These are phyloP conservation scores for Brachionus paranguensis DNA, from an alignment of 1,140 invertebrate genomes.

Conservation along the genomic window DNA sequence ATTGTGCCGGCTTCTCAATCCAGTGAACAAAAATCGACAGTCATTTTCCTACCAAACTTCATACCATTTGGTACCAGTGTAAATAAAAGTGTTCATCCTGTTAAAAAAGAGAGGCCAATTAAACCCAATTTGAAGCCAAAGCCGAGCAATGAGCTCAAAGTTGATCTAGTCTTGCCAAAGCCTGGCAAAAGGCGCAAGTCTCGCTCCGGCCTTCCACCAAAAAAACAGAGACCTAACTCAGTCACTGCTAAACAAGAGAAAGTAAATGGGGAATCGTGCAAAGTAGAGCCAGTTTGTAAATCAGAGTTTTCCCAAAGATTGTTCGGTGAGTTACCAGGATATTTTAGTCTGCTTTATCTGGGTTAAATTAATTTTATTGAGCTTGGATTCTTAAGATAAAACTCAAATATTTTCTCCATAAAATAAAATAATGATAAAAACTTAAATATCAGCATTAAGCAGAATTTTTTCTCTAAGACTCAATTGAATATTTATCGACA, in stretches of 20 bases:
- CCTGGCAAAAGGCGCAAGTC: background rate
- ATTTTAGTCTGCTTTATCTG: background rate
- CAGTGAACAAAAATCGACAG: background rate
- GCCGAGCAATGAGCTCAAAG: background rate
- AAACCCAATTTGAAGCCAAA: background rate
- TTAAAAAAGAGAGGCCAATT: background rate
- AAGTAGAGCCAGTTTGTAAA: background rate
- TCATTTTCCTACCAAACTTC: background rate
- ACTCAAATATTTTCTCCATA: background rate
- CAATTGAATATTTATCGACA: slow-evolving; percentile 25
- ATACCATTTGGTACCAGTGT: background rate
- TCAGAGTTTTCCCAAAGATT: background rate
- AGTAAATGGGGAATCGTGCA: background rate
- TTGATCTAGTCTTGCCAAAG: background rate
- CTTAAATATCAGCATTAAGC: background rate
- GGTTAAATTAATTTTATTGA: background rate
- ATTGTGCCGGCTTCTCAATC: background rate
- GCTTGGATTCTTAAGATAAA: background rate
- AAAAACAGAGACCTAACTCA: background rate
- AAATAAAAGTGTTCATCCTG: background rate
- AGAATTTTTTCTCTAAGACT: slow-evolving; percentile 11
- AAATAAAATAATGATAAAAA: background rate
- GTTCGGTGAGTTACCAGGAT: background rate
- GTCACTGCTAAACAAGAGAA: background rate
- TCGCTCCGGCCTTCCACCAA: background rate